Percentiles rank a stretch among this genome's conserved stretches.
These are phyloP conservation scores for Phenganax marumi DNA, from an alignment of 92 coral and sea anemone species.

Conservation along the genomic window DNA sequence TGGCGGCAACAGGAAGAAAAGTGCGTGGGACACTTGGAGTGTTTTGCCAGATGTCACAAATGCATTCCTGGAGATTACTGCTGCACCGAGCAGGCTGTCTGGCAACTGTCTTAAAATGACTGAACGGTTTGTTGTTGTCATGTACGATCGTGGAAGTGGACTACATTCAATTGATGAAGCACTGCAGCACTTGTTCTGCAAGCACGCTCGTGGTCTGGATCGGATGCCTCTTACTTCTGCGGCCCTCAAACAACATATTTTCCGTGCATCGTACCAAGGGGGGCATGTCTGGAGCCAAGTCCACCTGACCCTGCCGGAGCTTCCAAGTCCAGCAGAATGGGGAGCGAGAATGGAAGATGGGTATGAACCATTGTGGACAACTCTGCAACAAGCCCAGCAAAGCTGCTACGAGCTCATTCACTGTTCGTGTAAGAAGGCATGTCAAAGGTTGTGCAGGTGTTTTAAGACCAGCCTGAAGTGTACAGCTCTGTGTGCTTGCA, in stretches of 20 bases:
- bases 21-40: conserved; percentile 62
- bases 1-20: conserved; percentile 44
- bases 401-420: conserved; percentile 58
- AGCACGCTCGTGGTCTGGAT: conserved; percentile 49
- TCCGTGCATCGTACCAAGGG: conserved; percentile 47
- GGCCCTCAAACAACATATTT: conserved; percentile 50
- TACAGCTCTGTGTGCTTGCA: conserved; percentile 50
- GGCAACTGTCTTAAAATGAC: conserved; percentile 21
- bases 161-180: conserved; percentile 48
- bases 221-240: conserved; percentile 56
- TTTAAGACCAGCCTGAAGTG: conserved; percentile 49
- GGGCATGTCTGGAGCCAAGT: conserved; percentile 53
- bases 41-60: conserved; percentile 37
- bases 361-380: conserved; percentile 60
- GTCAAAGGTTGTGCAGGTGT: conserved; percentile 55
- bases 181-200: conserved; percentile 57
- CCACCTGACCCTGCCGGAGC: conserved; percentile 37
- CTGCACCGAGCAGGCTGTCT: conserved; percentile 43
- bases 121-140: conserved; percentile 47
- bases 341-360: conserved; percentile 50
- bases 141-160: conserved; percentile 58
- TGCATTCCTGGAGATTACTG: conserved; percentile 46
- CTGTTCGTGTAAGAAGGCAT: conserved; percentile 61
- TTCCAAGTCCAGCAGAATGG: conserved; percentile 63
- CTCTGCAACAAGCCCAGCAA: conserved; percentile 60